Percentiles rank a stretch among this genome's conserved stretches.
Evolutionary conservation across 92 coral and sea anemone species (phyloP).

Genomic region (Parazoanthus darwini): DNA sequence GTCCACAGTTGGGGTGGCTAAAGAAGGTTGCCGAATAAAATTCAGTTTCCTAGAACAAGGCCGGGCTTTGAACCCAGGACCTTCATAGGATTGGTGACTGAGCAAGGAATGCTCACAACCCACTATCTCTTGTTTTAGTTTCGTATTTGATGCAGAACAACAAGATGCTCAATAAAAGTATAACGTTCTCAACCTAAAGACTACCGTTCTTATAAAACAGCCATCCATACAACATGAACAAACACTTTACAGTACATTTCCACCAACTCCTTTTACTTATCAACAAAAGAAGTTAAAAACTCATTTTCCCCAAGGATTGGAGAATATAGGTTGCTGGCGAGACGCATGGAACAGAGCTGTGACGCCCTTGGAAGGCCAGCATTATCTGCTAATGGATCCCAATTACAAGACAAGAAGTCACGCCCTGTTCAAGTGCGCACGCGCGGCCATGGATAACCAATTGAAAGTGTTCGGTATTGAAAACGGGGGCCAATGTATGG

Average conservation of each 20-base stretch:
- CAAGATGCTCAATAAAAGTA: neutral
- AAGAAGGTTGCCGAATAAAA: too few species aligned
- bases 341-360: slow-evolving; percentile 94
- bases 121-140: too few species aligned
- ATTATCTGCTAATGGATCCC: slow-evolving; percentile 80
- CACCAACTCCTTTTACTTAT: neutral
- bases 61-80: too few species aligned
- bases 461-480: slow-evolving; percentile 81
- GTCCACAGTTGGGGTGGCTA: too few species aligned
- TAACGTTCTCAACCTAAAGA: neutral
- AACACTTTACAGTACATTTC: neutral
- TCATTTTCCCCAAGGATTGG: slow-evolving; percentile 60
- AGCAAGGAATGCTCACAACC: too few species aligned
- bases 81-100: too few species aligned
- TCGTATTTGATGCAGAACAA: neutral
- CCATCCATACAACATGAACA: neutral
- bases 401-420: slow-evolving; percentile 83
- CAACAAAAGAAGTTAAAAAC: neutral
- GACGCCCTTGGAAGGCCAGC: slow-evolving; percentile 85
- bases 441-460: slow-evolving; percentile 79
- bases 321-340: slow-evolving; percentile 89
- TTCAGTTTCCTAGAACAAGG: too few species aligned
- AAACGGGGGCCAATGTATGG: slow-evolving; percentile 98
- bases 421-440: slow-evolving; percentile 86
- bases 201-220: too few species aligned